These are phyloP conservation scores for Gorsachius goisagi DNA, from an alignment of 2,113 vertebrate genomes.

Conservation along the genomic window DNA sequence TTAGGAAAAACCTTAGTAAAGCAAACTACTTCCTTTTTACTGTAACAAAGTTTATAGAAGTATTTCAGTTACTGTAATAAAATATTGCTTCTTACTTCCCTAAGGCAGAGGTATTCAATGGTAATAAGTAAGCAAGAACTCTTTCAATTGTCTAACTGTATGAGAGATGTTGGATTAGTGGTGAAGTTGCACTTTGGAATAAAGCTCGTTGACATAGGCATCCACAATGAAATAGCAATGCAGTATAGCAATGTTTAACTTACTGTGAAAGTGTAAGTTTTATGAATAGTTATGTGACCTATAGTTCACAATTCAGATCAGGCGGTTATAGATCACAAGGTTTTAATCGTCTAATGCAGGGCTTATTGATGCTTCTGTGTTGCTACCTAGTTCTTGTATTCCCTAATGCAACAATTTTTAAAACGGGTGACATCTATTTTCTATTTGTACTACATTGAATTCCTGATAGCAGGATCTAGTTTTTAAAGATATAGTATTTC, in stretches of 20 bases:
- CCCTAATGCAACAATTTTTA: not conserved
- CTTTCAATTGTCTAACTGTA: not conserved
- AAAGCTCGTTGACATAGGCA: not conserved
- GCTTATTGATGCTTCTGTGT: not conserved
- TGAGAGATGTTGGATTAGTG: not conserved
- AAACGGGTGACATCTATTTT: not conserved
- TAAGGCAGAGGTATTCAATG: not conserved
- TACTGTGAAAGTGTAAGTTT: not conserved
- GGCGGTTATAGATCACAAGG: not conserved
- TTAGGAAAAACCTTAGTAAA: not conserved
- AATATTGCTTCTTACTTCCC: not conserved
- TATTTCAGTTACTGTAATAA: not conserved
- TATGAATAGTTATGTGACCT: not conserved
- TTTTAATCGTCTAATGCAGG: not conserved
- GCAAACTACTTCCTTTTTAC: not conserved
- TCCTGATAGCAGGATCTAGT: not conserved
- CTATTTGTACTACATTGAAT: not conserved
- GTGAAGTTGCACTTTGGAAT: not conserved
- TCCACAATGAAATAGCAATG: not conserved
- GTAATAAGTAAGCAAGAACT: not conserved
- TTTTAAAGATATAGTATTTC: not conserved
- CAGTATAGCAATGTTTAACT: not conserved
- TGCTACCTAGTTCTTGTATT: not conserved
- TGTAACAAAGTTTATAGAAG: not conserved
- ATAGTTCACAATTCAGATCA: not conserved